Percentiles rank a stretch among this genome's conserved stretches.
Evolutionary conservation across 2,113 vertebrate genomes (phyloP).

Genomic region (Cephalopterus ornatus): DNA sequence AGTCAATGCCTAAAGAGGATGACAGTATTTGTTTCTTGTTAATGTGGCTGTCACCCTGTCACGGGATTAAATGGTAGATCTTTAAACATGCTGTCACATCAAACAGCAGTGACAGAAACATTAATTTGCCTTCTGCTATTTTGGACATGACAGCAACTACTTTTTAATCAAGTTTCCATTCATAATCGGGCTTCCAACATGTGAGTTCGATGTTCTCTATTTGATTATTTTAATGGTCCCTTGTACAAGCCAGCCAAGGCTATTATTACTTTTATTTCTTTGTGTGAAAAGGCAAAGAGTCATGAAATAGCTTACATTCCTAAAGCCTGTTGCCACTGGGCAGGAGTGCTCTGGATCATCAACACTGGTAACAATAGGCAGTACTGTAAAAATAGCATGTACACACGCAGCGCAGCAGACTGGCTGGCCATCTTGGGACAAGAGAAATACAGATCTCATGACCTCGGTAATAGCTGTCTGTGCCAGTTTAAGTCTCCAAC

Average conservation of each 20-base stretch:
- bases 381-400: not conserved
- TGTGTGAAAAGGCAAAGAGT: slow-evolving; percentile 14
- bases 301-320: slow-evolving; percentile 12
- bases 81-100: not conserved
- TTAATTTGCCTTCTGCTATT: slow-evolving; percentile 12
- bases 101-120: not conserved
- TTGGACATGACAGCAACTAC: not conserved
- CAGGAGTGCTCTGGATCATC: not conserved
- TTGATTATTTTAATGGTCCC: slow-evolving; percentile 9
- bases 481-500: slow-evolving; percentile 8
- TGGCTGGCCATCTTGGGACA: slow-evolving; percentile 4
- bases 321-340: slow-evolving; percentile 8
- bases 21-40: not conserved
- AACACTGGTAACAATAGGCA: not conserved
- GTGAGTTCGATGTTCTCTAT: not conserved
- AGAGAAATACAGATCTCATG: slow-evolving; percentile 6
- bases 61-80: not conserved
- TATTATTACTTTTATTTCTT: slow-evolving; percentile 29
- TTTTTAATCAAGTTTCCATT: slow-evolving; percentile 27
- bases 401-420: not conserved
- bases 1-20: not conserved
- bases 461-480: not conserved
- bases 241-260: not conserved
- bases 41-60: not conserved
- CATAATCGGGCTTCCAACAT: not conserved